Conservation (phyloP, 2,797 vertebrate genomes). For the Acipenser oxyrinchus region DNA sequence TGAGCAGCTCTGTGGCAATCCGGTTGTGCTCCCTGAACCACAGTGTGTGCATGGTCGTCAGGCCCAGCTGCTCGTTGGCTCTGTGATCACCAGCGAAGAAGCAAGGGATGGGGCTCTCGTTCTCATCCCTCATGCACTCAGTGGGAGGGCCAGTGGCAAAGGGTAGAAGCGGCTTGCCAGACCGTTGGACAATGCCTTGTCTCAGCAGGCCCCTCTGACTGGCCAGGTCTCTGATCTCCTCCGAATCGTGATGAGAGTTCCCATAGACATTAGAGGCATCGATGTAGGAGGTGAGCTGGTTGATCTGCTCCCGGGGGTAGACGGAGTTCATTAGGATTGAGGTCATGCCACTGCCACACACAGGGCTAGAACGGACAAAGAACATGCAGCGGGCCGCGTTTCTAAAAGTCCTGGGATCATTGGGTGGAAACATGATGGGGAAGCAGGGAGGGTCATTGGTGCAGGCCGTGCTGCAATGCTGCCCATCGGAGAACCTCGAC, state of each 20-base stretch:
- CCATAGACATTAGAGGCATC: constrained; percentile 95
- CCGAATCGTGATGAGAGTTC: constrained; percentile 79
- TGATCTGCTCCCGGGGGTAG: constrained; percentile 92
- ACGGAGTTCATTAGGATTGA: constrained; percentile 97
- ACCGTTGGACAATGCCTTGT: constrained; percentile 89
- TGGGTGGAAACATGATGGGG: constrained; percentile 83
- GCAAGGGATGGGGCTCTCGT: constrained; percentile 94
- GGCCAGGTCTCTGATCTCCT: constrained; percentile 81
- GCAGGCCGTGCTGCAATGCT: constrained; percentile 81
- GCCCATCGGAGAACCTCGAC: constrained; percentile 90
- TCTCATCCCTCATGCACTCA: constrained; percentile 94
- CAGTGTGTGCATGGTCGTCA: constrained; percentile 92
- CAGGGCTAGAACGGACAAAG: constrained; percentile 90
- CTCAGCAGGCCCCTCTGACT: constrained; percentile 89
- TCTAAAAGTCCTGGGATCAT: constrained; percentile 72
- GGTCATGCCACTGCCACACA: constrained; percentile 95
- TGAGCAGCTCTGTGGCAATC: constrained; percentile 79
- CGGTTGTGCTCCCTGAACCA: constrained; percentile 98
- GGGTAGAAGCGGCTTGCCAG: constrained; percentile 88
- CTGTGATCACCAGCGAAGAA: constrained; percentile 94
- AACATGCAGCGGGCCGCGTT: constrained; percentile 90
- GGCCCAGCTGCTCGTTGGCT: constrained; percentile 87
- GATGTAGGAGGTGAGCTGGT: constrained; percentile 92
- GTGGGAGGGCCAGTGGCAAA: constrained; percentile 93
- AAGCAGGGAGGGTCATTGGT: constrained; percentile 92